These are phyloP conservation scores for Phrynocephalus vlangalii DNA, from an alignment of 2,797 vertebrate genomes.

Conservation along the genomic window DNA sequence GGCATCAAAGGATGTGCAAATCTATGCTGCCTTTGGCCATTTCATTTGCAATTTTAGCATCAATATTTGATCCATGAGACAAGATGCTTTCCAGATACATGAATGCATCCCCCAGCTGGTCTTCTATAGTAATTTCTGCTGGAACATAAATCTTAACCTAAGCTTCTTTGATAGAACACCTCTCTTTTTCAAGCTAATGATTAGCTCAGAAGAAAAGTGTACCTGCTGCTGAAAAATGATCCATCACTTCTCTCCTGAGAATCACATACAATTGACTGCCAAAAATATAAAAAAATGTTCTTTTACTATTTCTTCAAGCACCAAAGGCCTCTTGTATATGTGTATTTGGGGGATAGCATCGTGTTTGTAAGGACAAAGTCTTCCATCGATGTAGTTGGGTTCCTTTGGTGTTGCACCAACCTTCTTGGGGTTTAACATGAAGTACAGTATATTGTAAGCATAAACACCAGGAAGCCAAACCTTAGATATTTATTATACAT, in stretches of 20 bases:
- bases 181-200: conserved; percentile 40
- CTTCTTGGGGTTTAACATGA: background rate
- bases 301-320: conserved; percentile 22
- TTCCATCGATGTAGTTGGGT: background rate
- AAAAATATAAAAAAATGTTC: conserved; percentile 1
- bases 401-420: background rate
- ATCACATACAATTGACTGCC: background rate
- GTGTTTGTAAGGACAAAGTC: background rate
- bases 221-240: conserved; percentile 30
- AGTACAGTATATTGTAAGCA: background rate
- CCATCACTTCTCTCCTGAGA: conserved; percentile 14
- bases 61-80: conserved; percentile 43
- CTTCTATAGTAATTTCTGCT: conserved; percentile 28
- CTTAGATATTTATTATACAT: background rate
- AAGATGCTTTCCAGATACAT: conserved; percentile 30
- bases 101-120: conserved; percentile 33
- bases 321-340: background rate
- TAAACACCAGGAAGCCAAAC: background rate
- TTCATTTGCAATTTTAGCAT: conserved; percentile 40
- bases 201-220: conserved; percentile 40
- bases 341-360: background rate
- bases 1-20: conserved; percentile 15
- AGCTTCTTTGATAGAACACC: conserved; percentile 27
- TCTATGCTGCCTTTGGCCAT: conserved; percentile 6
- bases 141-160: conserved; percentile 36